Base-by-base conservation (phyloP, 2,888 invertebrate genomes). In the Tetanocera ferruginea region DNA sequence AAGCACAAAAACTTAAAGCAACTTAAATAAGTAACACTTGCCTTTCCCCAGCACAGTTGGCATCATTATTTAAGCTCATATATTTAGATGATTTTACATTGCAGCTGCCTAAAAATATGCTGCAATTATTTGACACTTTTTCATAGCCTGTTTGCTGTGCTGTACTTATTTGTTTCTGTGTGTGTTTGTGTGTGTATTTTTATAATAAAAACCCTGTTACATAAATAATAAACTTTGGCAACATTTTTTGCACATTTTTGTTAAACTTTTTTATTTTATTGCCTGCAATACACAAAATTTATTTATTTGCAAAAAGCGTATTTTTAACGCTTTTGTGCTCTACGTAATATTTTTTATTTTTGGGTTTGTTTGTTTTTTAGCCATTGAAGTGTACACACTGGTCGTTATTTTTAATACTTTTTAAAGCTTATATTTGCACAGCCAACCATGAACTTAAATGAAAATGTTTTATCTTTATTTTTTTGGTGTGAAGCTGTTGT, bases 201-300 rank as follows among this genome's bases (percentile, higher is more conserved):
- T 6, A 8, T 37, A 37, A 43, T 11, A 3, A 43, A 43, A 43
- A 43, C 43, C 43, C 11, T 19, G 9, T n/a, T n/a, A n/a, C n/a
- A 64, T 64, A 64, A 64, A 66, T 66, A 66, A 34, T 66, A 34
- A 66, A 37, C 31, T 37, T n/a, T 34, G 34, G 64, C 64, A 66
- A 66, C 37, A 66, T 5, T 66, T 37, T 66, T n/a, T 66, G 17
- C 34, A 9, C 34, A 14, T 37, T 37, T 43, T 43, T 43, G 11
- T 43, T 43, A 2, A 3, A 37, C 37, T 37, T 37, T 1, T 31
- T 11, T 17, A 5, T n/a, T 64, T 64, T 14, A 4, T 5, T 5
- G 34, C 64, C 31, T 28, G 9, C 34, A 37, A 66, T 66, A 66
- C 31, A 66, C 6, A 66, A 66, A 66, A 34, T 31, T 66, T 31